Base-by-base conservation (phyloP, 1,140 invertebrate species). In the Nasonia vitripennis region DNA sequence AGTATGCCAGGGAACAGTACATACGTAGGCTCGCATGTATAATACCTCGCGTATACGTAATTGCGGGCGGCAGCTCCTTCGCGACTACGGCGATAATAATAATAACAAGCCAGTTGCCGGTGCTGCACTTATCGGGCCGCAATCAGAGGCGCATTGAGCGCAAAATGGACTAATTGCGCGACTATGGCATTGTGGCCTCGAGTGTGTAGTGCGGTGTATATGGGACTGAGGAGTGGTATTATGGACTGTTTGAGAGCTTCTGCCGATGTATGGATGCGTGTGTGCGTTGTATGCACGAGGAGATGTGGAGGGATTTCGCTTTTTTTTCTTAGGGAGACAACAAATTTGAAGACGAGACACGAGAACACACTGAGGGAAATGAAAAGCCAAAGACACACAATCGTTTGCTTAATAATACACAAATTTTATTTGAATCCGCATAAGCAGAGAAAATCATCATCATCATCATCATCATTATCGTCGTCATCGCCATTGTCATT, bases 381-480 rank as follows among this genome's bases (percentile, higher is more conserved):
- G 27, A 83, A 23, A 41, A 73, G 48, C 12, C n/a, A 84, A 78
- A 23, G 41, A 86, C 82, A 81, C 74, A 67, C 62, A 74, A 62
- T 78, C 67, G 37, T 86, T 87, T 70, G 78, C 85, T 90, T 87
- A 90, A 89, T 91, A 90, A 91, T 91, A 91, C 90, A 91, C 90
- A 91, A 91, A 91, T 91, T 90, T 91, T 91, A 90, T 89, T 91
- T 91, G 77, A 86, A 86, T 86, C 85, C 85, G 85, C 81, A 74
- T 83, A 86, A 86, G 85, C 85, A 86, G 85, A 86, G 85, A 86
- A 86, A 86, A 86, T 86, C 74, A 83, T 82, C 80, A 78, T 83
- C 85, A 48, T 81, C 78, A 81, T 81, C 45, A 86, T 82, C 74
- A 82, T 82, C 73, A 77, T 82, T 74, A 41, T 80, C 79, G 78